Conservation (phyloP, 2,888 invertebrate genomes). For the Creontiades dilutus region DNA sequence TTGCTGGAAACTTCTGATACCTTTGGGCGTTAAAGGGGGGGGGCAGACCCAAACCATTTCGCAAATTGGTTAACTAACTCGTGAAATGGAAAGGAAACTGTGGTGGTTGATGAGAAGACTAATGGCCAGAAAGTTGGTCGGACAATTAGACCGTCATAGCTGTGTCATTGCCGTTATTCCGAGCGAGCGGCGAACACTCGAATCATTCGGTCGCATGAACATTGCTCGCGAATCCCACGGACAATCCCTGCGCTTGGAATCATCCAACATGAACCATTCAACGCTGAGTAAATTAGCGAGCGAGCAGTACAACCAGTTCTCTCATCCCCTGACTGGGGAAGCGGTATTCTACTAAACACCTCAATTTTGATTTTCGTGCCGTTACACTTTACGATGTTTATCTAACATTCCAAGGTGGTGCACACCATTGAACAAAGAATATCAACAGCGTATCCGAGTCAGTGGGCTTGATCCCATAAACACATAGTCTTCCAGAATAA, state of each 20-base stretch:
- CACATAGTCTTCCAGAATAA: no score
- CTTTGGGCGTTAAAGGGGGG: not conserved
- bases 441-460: no score
- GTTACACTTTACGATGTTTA: not conserved
- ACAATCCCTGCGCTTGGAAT: not conserved
- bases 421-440: no score
- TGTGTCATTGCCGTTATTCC: slow-evolving; percentile 28
- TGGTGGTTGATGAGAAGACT: slow-evolving; percentile 5
- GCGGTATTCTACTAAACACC: not conserved
- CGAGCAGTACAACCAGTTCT: not conserved
- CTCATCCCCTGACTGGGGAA: not conserved
- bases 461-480: no score
- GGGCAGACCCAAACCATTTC: not conserved
- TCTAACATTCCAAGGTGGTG: not conserved
- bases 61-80: slow-evolving; percentile 23
- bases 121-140: slow-evolving; percentile 27
- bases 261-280: not conserved
- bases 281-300: not conserved
- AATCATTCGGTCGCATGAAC: slow-evolving; percentile 8
- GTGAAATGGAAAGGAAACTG: slow-evolving; percentile 24
- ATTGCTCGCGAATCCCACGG: not conserved
- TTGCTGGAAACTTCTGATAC: slow-evolving; percentile 27
- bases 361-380: not conserved
- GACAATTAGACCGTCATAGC: slow-evolving; percentile 30
- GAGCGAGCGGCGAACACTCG: slow-evolving; percentile 5